phyloP scores from a whole-genome alignment of 2,888 invertebrate genomes.

The Anthophora plumipes region DNA sequence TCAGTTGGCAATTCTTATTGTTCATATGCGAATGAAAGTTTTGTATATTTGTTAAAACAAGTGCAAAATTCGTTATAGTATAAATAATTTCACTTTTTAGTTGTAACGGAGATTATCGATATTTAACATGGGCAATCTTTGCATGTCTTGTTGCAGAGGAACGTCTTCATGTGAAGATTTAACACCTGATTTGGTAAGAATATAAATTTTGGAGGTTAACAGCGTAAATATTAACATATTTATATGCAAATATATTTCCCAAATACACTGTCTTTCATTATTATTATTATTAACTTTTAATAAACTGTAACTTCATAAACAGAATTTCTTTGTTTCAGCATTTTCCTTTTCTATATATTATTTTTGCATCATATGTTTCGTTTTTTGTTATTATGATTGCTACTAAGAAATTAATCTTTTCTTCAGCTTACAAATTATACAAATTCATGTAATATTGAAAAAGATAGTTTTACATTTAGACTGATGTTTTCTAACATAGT shows the following conservation, averaged over 20 bases:
- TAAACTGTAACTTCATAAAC: not conserved
- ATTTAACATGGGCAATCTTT: constrained; percentile 81
- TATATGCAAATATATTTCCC: not conserved
- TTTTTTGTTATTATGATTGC: not conserved
- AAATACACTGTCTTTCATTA: not conserved
- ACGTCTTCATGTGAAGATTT: constrained; percentile 86
- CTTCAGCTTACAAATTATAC: not conserved
- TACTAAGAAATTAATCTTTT: not conserved
- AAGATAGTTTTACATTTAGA: not conserved
- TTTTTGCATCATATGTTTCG: not conserved
- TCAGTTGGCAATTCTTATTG: not conserved
- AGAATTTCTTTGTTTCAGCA: not conserved
- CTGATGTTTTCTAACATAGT: not conserved
- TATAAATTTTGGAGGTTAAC: constrained; percentile 27
- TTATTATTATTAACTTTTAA: not conserved
- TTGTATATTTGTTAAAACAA: not conserved
- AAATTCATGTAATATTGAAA: not conserved
- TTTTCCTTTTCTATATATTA: not conserved
- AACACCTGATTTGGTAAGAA: constrained; percentile 87
- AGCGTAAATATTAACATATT: not conserved
- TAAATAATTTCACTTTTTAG: not conserved
- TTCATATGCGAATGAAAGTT: not conserved
- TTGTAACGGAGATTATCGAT: not conserved
- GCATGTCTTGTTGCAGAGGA: constrained; percentile 86
- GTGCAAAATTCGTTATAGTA: not conserved